A percentile compares a stretch with the other conserved stretches of the same genome.
phyloP scores from a whole-genome alignment of 2,888 invertebrate species.

The Drosophila nigricruria region DNA sequence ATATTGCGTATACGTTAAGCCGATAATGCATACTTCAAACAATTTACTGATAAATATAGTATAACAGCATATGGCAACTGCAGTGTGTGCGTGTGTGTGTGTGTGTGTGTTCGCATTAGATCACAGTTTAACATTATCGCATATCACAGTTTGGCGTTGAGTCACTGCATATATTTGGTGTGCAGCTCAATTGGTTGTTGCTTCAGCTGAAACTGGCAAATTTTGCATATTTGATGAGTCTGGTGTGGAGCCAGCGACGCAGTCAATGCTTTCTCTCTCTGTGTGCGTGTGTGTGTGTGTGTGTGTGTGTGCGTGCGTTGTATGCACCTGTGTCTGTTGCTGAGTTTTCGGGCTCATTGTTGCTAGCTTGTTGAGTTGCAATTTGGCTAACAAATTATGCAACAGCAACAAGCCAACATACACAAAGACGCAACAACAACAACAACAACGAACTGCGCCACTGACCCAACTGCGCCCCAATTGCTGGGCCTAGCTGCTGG shows the following conservation, averaged over 20 bases:
- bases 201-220: conserved; percentile 50
- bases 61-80: too few species aligned
- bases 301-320: conserved; percentile 23
- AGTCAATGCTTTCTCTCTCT: conserved; percentile 7
- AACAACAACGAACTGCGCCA: conserved; percentile 44
- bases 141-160: background rate
- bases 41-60: too few species aligned
- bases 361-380: conserved; percentile 75
- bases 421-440: conserved; percentile 28
- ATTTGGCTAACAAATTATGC: conserved; percentile 79
- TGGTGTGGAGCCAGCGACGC: conserved; percentile 20
- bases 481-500: conserved; percentile 12
- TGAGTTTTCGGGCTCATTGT: conserved; percentile 44
- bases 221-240: conserved; percentile 76
- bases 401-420: conserved; percentile 54
- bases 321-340: conserved; percentile 32
- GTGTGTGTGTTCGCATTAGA: too few species aligned
- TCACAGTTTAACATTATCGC: too few species aligned
- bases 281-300: background rate
- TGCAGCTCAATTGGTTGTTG: conserved; percentile 14
- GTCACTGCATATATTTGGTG: conserved; percentile 34
- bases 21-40: too few species aligned
- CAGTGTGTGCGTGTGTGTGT: too few species aligned
- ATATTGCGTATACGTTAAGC: too few species aligned
- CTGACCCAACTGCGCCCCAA: conserved; percentile 65